Base-by-base conservation (phyloP, 2,113 vertebrate species). In the Astur gentilis region DNA sequence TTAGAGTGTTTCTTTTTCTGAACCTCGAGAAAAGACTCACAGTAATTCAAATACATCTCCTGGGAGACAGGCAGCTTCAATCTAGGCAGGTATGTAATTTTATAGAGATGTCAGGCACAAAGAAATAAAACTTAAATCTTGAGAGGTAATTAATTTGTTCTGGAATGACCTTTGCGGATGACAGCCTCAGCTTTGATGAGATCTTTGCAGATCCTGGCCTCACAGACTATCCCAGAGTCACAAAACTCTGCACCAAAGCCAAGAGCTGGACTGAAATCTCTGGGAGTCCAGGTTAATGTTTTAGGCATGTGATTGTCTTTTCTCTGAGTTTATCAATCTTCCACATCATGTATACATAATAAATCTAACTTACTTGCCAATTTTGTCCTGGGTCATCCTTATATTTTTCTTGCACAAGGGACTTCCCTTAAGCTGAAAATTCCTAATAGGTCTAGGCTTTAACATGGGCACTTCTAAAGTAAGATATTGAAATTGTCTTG, bases 261-360 rank as follows among this genome's bases (percentile, higher is more conserved):
- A 38, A 40, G 71, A 69, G 47, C 19, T 79, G 19, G n/a, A 17
- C 44, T 34, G 36, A 44, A 66, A 7, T 61, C 23, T 52, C 23
- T 0, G 0, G 5, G 2, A 6, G 62, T 62, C 47, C 80, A 66
- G 23, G 18, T 16, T 31, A 61, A 21, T 0, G 2, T 29, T 72
- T 66, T 1, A 54, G n/a, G 19, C 9, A 17, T 2, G 6, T 2
- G 6, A 20, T 10, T 61, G 22, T 25, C 58, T 83, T 22, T 72
- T 45, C n/a, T 40, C 57, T 12, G 18, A 70, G 27, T 31, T 58
- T 15, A 29, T 22, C 34, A 11, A 21, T 32, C 25, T 54, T 61
- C 54, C 45, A 61, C 64, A 47, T 72, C 32, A 42, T 2, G 0
- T 22, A 19, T 9, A 5, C 32, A 40, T n/a, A 64, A 40, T 38